Evolutionary conservation across 2,113 vertebrate genomes (phyloP).

Genomic region (Centropristis striata): DNA sequence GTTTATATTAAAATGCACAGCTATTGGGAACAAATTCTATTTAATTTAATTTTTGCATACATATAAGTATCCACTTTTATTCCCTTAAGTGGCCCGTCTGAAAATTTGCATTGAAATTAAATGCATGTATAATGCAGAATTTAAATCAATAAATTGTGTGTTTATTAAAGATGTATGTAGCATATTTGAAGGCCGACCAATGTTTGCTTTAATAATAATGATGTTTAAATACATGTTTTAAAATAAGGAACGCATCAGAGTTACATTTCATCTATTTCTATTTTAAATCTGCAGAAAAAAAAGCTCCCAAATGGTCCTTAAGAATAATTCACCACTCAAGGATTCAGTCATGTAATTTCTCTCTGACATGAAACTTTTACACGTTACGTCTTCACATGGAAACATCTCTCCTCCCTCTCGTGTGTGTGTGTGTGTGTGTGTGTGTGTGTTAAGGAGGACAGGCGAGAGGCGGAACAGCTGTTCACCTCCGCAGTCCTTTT

Average conservation of each 20-base stretch:
- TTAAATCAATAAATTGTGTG: background rate
- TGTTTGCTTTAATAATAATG: background rate
- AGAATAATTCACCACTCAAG: background rate
- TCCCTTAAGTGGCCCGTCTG: background rate
- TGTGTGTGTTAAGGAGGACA: constrained; percentile 59
- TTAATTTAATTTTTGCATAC: background rate
- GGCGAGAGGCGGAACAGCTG: constrained; percentile 75
- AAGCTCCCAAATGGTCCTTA: too few relatives aligned
- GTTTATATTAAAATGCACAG: background rate
- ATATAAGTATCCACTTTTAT: background rate
- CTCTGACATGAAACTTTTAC: constrained; percentile 12
- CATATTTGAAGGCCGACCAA: background rate
- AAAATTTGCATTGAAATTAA: background rate
- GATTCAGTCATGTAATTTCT: background rate
- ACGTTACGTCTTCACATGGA: constrained; percentile 5
- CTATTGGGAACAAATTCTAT: background rate
- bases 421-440: constrained; percentile 33
- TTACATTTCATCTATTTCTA: background rate
- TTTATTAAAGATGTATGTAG: background rate
- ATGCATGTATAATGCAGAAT: background rate
- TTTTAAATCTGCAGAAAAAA: background rate
- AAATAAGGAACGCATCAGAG: background rate
- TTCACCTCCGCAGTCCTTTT: constrained; percentile 77
- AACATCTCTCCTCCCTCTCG: background rate
- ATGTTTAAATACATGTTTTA: background rate